These are phyloP conservation scores for Pica pica DNA, from an alignment of 2,113 vertebrate genomes.

Conservation along the genomic window DNA sequence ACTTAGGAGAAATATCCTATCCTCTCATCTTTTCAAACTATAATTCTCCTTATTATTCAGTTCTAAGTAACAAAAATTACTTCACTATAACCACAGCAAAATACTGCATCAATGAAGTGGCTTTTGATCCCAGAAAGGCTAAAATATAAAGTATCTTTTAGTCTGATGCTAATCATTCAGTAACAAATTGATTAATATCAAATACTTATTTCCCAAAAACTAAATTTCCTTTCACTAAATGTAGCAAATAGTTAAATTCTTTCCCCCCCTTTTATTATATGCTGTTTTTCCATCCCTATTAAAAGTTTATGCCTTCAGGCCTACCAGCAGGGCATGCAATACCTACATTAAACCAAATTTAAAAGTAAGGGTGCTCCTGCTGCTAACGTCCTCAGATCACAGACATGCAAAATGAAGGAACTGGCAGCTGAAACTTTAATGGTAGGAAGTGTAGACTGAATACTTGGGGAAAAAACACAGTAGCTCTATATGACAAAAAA, in stretches of 20 bases:
- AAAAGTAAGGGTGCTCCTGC: slow-evolving; percentile 80
- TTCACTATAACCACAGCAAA: background rate
- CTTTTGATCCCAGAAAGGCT: background rate
- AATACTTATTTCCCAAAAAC: background rate
- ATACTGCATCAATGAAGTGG: background rate
- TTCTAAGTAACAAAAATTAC: background rate
- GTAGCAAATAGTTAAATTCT: slow-evolving; percentile 56
- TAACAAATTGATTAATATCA: background rate
- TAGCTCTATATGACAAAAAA: slow-evolving; percentile 66
- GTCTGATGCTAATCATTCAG: background rate
- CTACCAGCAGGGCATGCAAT: slow-evolving; percentile 77
- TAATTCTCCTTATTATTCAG: background rate
- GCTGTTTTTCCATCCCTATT: slow-evolving; percentile 64
- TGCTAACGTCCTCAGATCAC: slow-evolving; percentile 78
- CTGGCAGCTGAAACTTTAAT: slow-evolving; percentile 80
- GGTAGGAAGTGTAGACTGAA: slow-evolving; percentile 62
- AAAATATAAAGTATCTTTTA: background rate
- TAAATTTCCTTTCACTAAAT: slow-evolving; percentile 10
- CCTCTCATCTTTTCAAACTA: background rate
- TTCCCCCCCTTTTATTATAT: background rate
- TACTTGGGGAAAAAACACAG: slow-evolving; percentile 52
- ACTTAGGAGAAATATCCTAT: background rate
- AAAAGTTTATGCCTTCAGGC: slow-evolving; percentile 76
- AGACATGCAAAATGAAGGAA: slow-evolving; percentile 77
- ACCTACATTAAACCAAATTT: slow-evolving; percentile 81